Percentiles rank a stretch among this genome's conserved stretches.
phyloP scores from a whole-genome alignment of 2,888 invertebrate species.

The Clitarchus hookeri region DNA sequence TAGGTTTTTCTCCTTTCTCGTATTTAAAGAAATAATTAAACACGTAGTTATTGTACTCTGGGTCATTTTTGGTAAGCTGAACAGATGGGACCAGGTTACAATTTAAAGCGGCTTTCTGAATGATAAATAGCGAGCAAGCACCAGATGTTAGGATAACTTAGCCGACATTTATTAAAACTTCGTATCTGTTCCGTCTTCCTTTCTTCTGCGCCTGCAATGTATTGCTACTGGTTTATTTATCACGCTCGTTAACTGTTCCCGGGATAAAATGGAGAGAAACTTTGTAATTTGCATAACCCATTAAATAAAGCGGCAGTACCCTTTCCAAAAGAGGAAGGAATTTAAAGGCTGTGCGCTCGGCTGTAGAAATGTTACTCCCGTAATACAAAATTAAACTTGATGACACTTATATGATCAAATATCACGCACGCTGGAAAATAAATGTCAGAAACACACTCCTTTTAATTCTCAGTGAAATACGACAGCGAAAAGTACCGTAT shows the following conservation, averaged over 20 bases:
- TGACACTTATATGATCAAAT: neutral
- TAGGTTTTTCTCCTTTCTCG: neutral
- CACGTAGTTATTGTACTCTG: neutral
- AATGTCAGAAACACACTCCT: neutral
- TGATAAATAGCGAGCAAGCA: neutral
- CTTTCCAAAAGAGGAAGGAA: neutral
- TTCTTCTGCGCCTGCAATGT: neutral
- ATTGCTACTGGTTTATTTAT: neutral
- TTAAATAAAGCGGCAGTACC: neutral
- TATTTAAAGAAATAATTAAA: neutral
- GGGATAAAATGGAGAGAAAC: neutral
- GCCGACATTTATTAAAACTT: conserved; percentile 9
- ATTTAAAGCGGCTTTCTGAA: neutral
- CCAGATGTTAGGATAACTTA: neutral
- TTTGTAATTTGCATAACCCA: neutral
- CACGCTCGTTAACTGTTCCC: conserved; percentile 2
- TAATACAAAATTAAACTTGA: conserved; percentile 4
- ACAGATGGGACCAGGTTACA: neutral
- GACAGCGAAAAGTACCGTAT: too few relatives aligned
- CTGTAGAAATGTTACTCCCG: neutral
- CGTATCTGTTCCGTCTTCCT: neutral
- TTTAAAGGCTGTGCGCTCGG: neutral
- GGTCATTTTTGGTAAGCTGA: conserved; percentile 14
- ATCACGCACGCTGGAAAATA: neutral
- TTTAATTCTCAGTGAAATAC: neutral